Conservation (phyloP, 2,113 vertebrate species). For the Fulmarus glacialis region DNA sequence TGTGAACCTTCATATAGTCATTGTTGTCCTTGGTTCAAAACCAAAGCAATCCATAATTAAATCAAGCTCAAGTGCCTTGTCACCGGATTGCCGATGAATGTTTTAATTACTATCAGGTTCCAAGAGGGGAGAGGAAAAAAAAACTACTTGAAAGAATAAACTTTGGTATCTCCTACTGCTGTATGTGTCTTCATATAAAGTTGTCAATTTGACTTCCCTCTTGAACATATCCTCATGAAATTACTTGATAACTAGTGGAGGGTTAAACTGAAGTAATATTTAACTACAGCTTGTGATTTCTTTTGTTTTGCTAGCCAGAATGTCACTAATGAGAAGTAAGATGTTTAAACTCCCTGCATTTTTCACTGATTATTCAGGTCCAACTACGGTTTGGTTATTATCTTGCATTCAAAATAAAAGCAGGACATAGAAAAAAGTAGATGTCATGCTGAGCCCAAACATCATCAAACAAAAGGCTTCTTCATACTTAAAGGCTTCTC, state of each 20-base stretch:
- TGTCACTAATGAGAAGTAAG: slow-evolving; percentile 16
- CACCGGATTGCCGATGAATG: background rate
- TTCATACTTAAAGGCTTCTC: slow-evolving; percentile 28
- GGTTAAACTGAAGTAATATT: slow-evolving; percentile 16
- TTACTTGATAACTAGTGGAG: background rate
- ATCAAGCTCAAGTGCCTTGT: slow-evolving; percentile 47
- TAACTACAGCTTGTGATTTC: background rate
- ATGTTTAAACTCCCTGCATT: background rate
- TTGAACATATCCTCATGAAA: slow-evolving; percentile 28
- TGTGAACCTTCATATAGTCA: background rate
- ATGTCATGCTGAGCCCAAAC: slow-evolving; percentile 35
- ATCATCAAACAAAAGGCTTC: slow-evolving; percentile 37
- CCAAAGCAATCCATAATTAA: slow-evolving; percentile 41
- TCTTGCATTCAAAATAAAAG: slow-evolving; percentile 52
- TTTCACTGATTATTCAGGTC: slow-evolving; percentile 14
- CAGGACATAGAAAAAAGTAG: slow-evolving; percentile 34
- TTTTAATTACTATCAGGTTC: slow-evolving; percentile 46
- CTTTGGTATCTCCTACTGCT: slow-evolving; percentile 2
- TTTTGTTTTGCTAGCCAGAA: background rate
- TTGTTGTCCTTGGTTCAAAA: slow-evolving; percentile 38
- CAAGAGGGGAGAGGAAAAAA: background rate
- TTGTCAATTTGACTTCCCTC: background rate
- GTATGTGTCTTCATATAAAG: background rate
- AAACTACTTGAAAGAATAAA: slow-evolving; percentile 5
- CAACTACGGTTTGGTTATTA: slow-evolving; percentile 23